Evolutionary conservation across 2,888 invertebrate species (phyloP).

Genomic region (Micoletzkya japonica): DNA sequence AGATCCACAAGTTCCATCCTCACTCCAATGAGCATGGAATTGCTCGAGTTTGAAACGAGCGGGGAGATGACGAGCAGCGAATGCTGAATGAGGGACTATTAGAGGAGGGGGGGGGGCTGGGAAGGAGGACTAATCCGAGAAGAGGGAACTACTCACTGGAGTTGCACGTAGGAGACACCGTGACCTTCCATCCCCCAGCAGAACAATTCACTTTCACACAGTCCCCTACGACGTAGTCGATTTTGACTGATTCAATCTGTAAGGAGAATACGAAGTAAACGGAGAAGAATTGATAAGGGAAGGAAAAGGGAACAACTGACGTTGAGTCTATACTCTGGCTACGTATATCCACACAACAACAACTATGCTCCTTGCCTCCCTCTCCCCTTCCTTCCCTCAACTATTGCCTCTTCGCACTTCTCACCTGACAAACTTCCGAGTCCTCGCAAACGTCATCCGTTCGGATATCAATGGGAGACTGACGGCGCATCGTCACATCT

Average conservation of each 20-base stretch:
- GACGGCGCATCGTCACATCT: slow-evolving; percentile 26
- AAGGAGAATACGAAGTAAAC: slow-evolving; percentile 10
- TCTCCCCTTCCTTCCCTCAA: not conserved
- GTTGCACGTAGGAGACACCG: slow-evolving; percentile 40
- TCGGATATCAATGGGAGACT: slow-evolving; percentile 29
- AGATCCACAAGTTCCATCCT: slow-evolving; percentile 48
- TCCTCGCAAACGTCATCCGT: slow-evolving; percentile 22
- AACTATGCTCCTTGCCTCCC: no score
- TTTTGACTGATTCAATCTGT: slow-evolving; percentile 44
- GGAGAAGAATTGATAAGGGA: not conserved
- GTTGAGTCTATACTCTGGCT: no score
- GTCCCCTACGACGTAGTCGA: slow-evolving; percentile 49
- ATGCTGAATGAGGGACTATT: slow-evolving; percentile 22
- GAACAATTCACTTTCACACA: slow-evolving; percentile 40
- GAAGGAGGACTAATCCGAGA: slow-evolving; percentile 2
- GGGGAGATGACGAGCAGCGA: slow-evolving; percentile 37
- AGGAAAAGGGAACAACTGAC: not conserved
- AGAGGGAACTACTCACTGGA: slow-evolving; percentile 35
- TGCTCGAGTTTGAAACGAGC: slow-evolving; percentile 50
- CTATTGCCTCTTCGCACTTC: not conserved
- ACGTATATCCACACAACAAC: no score
- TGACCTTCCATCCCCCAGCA: slow-evolving; percentile 45
- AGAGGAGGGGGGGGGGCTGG: no score
- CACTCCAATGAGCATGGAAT: slow-evolving; percentile 61
- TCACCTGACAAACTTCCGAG: slow-evolving; percentile 20